These are phyloP conservation scores for Hydrolagus affinis DNA, from an alignment of 2,113 vertebrate species.

Conservation along the genomic window DNA sequence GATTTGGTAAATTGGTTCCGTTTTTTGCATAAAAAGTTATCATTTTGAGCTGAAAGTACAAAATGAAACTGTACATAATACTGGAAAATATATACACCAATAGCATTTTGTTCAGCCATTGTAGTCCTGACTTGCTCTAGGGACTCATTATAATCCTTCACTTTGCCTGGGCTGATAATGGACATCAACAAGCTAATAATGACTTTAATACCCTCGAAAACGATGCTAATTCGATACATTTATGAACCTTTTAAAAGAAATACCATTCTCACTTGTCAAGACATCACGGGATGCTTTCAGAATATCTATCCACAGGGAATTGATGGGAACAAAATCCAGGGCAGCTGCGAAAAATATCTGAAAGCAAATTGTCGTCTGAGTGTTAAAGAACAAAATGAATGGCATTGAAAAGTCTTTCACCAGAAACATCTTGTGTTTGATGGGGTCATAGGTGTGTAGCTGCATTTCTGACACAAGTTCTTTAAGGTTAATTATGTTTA, in stretches of 20 bases:
- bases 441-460: slow-evolving; percentile 4
- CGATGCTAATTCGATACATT: slow-evolving; percentile 35
- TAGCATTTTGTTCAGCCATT: slow-evolving; percentile 44
- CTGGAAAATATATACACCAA: slow-evolving; percentile 36
- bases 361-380: not conserved
- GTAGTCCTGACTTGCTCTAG: slow-evolving; percentile 42
- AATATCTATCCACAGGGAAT: slow-evolving; percentile 18
- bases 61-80: not conserved
- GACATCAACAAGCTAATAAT: slow-evolving; percentile 40
- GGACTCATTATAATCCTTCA: slow-evolving; percentile 42
- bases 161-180: slow-evolving; percentile 37
- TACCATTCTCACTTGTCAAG: slow-evolving; percentile 15
- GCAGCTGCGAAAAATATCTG: not conserved
- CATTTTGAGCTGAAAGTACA: not conserved
- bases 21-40: not conserved
- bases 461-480: not conserved
- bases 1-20: not conserved
- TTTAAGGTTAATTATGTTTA: slow-evolving; percentile 25
- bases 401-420: not conserved
- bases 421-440: not conserved
- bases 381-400: slow-evolving; percentile 11
- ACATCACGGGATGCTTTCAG: slow-evolving; percentile 8
- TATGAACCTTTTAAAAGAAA: slow-evolving; percentile 37
- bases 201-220: slow-evolving; percentile 37
- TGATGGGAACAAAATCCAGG: not conserved